Base-by-base conservation (phyloP, 2,888 invertebrate species). In the Scaptomyza reducta region DNA sequence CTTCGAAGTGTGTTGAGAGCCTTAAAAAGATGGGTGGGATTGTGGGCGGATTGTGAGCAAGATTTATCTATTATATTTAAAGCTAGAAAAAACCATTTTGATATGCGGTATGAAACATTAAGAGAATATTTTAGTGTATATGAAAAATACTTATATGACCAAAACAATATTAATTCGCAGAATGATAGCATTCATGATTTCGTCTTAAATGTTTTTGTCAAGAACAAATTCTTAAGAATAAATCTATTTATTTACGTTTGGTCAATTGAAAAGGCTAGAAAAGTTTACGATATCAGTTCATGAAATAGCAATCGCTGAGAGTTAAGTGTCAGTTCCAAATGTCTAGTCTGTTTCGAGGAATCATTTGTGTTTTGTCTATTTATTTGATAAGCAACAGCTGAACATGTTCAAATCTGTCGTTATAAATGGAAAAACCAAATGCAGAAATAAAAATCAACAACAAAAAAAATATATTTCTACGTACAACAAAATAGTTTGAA, bases 401-500 rank as follows among this genome's bases (percentile, higher is more conserved):
- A 53, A 31, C 70, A 33, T 70, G 56, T 64, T 40, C 63, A 80
- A 53, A 77, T 70, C 58, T 57, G 53, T 59, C n/a, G 40, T 46
- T 67, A 60, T 42, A 76, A 74, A 62, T 62, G 51, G 27, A 66
- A 38, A 38, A 3, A 38, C 59, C 56, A 62, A 60, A 54, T 65
- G 58, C 50, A 40, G 57, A 57, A 57, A 59, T 53, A 44, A 10
- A 18, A 31, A 10, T 13, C 13, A 31, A n/a, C 18, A 22, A 11
- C 11, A 40, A 74, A 40, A 38, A 49, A 60, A 47, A 44, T 33
- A 41, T 9, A 40, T 31, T 33, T 22, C 27, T 51, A 45, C 41
- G 51, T 54, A 59, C 45, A 51, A 57, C 7, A 0, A 60, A 72
- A 83, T 86, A 77, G 64, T 77, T 80, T 16, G 29, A 87, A 87